Evolutionary conservation across 1,140 invertebrate genomes (phyloP).

Genomic region (Drosophila nannoptera): DNA sequence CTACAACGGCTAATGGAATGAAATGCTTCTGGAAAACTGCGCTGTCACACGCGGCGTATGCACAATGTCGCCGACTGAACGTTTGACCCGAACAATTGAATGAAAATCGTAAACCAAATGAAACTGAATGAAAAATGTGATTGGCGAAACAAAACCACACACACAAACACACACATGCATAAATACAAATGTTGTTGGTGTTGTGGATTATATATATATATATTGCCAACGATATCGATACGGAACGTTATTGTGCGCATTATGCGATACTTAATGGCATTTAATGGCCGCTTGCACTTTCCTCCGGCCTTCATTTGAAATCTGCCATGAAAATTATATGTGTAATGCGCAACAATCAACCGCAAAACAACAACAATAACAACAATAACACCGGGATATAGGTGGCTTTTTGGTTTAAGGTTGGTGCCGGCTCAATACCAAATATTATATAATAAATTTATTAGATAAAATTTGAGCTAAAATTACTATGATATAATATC

Average conservation of each 20-base stretch:
- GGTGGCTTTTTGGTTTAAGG: constrained; percentile 79
- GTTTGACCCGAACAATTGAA: constrained; percentile 21
- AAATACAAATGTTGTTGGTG: background rate
- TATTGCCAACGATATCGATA: constrained; percentile 28
- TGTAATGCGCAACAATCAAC: constrained; percentile 22
- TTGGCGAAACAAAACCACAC: constrained; percentile 27
- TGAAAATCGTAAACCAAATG: constrained; percentile 10
- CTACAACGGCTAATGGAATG: constrained; percentile 12
- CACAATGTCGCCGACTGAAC: constrained; percentile 7
- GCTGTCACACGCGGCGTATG: constrained; percentile 24
- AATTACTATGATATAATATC: too few species aligned
- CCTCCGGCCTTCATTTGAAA: constrained; percentile 17
- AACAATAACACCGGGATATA: constrained; percentile 28
- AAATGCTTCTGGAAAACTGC: constrained; percentile 8
- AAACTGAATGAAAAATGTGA: constrained; percentile 26
- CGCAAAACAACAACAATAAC: constrained; percentile 14
- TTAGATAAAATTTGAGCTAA: too few species aligned
- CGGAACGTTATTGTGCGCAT: constrained; percentile 22
- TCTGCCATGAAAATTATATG: constrained; percentile 14
- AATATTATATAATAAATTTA: constrained; percentile 2
- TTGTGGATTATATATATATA: constrained; percentile 10
- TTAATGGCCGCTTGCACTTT: constrained; percentile 52
- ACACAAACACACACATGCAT: background rate
- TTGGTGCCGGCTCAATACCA: constrained; percentile 52
- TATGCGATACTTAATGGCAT: constrained; percentile 33